Percentiles rank a stretch among this genome's conserved stretches.
Evolutionary conservation across 2,113 vertebrate genomes (phyloP).

Genomic region (Microcebus murinus): DNA sequence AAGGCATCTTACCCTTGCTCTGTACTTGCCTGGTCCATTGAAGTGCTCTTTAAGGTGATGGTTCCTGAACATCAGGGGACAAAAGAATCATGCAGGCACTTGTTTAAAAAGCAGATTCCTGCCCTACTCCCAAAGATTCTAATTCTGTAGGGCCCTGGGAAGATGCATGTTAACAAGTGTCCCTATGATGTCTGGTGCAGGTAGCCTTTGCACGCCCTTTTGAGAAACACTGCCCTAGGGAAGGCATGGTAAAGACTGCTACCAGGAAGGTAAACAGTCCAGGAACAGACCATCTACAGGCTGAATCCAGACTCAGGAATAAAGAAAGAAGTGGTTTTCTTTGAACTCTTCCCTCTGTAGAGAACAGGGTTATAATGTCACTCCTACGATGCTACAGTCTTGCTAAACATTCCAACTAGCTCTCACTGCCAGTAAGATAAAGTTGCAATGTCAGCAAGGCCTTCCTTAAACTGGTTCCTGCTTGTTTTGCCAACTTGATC

Average conservation of each 20-base stretch:
- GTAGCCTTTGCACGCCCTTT: neutral
- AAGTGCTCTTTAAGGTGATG: neutral
- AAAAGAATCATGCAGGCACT: neutral
- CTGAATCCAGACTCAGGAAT: neutral
- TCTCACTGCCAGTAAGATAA: neutral
- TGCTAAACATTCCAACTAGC: neutral
- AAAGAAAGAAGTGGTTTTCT: neutral
- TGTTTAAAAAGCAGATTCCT: neutral
- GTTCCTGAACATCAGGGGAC: neutral
- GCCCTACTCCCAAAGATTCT: neutral
- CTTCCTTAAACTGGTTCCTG: neutral
- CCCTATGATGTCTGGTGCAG: neutral
- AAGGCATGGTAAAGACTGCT: neutral
- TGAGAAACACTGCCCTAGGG: neutral
- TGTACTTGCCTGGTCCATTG: neutral
- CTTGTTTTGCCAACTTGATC: neutral
- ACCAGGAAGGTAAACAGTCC: neutral
- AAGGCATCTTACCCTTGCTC: neutral
- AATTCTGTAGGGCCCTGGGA: neutral
- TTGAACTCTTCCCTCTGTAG: neutral
- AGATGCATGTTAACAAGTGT: neutral
- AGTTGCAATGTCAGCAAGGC: neutral
- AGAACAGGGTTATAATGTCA: neutral
- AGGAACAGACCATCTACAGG: neutral
- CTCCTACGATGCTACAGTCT: neutral